Evolutionary conservation across 2,888 invertebrate genomes (phyloP).

Genomic region (Lysandra coridon): DNA sequence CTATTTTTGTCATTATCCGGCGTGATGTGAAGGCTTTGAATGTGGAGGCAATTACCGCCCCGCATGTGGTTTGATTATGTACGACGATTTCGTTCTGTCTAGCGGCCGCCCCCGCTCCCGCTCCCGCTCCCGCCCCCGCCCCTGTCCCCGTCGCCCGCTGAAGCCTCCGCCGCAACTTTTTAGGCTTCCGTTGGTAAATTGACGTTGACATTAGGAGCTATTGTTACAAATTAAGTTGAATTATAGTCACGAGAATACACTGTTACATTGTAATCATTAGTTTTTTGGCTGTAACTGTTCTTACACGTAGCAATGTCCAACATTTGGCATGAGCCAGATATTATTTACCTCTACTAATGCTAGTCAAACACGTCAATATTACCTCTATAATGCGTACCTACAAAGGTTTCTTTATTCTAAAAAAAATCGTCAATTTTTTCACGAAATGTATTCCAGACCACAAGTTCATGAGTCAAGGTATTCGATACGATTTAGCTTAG

Average conservation of each 20-base stretch:
- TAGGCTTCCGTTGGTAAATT: conserved; percentile 78
- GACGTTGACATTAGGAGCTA: conserved; percentile 65
- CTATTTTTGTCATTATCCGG: conserved; percentile 81
- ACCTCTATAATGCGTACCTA: no score
- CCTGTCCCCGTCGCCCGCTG: conserved; percentile 37
- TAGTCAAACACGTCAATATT: background rate
- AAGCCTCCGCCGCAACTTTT: conserved; percentile 68
- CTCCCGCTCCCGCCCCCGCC: conserved; percentile 33
- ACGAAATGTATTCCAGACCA: no score
- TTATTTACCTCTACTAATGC: background rate
- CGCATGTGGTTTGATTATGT: conserved; percentile 80
- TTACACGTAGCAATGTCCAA: background rate
- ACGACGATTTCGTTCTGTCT: conserved; percentile 70
- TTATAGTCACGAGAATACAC: background rate
- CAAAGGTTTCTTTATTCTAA: no score
- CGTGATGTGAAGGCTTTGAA: conserved; percentile 79
- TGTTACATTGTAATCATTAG: conserved; percentile 17
- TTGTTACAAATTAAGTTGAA: conserved; percentile 60
- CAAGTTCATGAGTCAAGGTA: no score
- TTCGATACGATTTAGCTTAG: no score
- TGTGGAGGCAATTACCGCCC: conserved; percentile 79
- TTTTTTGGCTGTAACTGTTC: background rate
- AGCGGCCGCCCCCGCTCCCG: conserved; percentile 48
- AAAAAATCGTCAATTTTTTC: no score
- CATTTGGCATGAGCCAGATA: background rate